Base-by-base conservation (phyloP, 2,113 vertebrate species). In the Macrotus californicus region DNA sequence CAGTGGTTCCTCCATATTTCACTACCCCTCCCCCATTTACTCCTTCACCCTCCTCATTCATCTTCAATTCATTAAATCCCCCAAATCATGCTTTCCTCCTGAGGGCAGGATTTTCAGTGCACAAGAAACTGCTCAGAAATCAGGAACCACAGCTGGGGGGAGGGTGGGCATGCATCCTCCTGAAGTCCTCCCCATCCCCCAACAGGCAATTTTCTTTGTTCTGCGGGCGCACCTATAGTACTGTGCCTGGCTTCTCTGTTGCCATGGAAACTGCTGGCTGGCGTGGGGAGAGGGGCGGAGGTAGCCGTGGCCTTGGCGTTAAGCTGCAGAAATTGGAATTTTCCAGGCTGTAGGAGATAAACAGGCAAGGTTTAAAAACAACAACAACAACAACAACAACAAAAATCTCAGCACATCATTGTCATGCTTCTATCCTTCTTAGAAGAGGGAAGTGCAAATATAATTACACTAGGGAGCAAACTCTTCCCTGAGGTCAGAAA, bases 261-360 rank as follows among this genome's bases (percentile, higher is more conserved):
- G 56, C 86, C 69, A 26, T 83, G 88, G 93, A 64, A 90, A 96
- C 75, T 11, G 43, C 46, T 5, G 24, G n/a, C 86, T 7, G 56
- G 36, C 0, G 1, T 39, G 54, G 83, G 83, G 3, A 41, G 61
- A 34, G 56, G 59, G 46, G n/a, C n/a, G n/a, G 36, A 54, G 36
- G 9, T 73, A 50, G 15, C 69, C 1, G 2, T 5, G 10, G 70
- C 22, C 50, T 7, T 26, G 56, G n/a, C 15, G 18, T 82, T 61
- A 39, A 75, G 48, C 48, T 36, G 79, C n/a, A 1, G 86, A 84
- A 34, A 67, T 31, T 70, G 89, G 61, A 83, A 96, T 76, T 92
- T 95, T 88, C 86, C 86, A 72, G 39, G 34, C 72, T 64, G 39
- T 43, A 31, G 8, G 87, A 59, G 59, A n/a, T 70, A 75, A 90